Percentiles rank a stretch among this genome's conserved stretches.
Conservation (phyloP, 2,113 vertebrate genomes). For the Carassius carassius region DNA sequence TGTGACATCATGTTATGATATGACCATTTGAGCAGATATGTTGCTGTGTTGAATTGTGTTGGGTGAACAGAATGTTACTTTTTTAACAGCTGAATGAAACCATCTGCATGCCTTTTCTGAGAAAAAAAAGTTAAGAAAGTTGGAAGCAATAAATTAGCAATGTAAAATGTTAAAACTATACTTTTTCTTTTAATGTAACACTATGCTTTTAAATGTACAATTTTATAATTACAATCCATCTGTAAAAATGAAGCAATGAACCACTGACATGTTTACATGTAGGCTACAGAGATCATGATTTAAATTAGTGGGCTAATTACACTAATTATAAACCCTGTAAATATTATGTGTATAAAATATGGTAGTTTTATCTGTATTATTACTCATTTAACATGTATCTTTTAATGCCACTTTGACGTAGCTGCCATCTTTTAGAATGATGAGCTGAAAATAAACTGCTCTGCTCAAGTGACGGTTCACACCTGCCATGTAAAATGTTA, state of each 20-base stretch:
- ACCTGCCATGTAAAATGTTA: no score
- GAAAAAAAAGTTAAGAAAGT: neutral
- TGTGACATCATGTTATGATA: neutral
- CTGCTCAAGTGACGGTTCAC: no score
- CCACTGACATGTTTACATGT: neutral
- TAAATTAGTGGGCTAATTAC: neutral
- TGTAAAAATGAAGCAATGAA: neutral
- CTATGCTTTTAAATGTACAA: neutral
- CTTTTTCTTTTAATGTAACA: neutral
- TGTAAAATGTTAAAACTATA: neutral
- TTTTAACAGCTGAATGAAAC: neutral
- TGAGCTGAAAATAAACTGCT: neutral
- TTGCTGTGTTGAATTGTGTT: neutral
- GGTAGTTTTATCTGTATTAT: neutral
- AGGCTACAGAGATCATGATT: neutral
- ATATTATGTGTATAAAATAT: neutral
- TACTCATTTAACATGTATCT: neutral
- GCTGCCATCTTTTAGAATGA: neutral
- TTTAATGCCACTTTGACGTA: neutral
- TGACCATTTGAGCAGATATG: neutral
- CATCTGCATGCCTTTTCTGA: neutral
- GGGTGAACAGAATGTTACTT: neutral
- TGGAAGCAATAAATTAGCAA: neutral
- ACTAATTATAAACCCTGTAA: neutral
- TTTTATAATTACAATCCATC: neutral